Conservation (phyloP, 2,888 invertebrate species). For the Clanis bilineata region DNA sequence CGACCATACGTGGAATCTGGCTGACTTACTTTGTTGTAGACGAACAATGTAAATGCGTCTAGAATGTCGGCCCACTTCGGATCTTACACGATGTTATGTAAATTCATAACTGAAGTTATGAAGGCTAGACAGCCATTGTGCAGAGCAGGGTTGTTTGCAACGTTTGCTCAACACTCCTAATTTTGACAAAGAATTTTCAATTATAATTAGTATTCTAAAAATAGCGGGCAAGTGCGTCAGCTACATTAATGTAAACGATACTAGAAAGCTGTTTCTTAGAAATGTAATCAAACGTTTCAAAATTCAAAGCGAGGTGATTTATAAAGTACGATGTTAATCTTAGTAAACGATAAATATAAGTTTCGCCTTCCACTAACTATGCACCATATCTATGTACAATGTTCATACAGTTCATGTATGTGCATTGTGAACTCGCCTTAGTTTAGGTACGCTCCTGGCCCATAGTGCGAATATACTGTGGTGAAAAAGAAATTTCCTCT, state of each 20-base stretch:
- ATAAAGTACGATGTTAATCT: background rate
- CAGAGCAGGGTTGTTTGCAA: background rate
- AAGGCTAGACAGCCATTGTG: background rate
- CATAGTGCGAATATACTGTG: no score
- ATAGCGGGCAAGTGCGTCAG: background rate
- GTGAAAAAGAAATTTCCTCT: no score
- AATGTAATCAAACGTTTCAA: background rate
- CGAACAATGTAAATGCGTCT: slow-evolving; percentile 8
- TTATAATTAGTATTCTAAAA: background rate
- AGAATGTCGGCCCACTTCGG: background rate
- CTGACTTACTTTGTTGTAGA: background rate
- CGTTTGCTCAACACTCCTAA: background rate
- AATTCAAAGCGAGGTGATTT: background rate
- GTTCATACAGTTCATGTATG: no score
- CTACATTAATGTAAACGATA: background rate
- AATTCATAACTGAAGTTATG: slow-evolving; percentile 7
- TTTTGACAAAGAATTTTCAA: background rate
- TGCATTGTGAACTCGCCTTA: no score
- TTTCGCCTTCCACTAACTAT: background rate
- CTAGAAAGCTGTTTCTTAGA: background rate
- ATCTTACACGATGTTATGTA: slow-evolving; percentile 3
- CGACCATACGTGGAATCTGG: background rate
- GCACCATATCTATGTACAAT: no score
- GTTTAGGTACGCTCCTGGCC: no score
- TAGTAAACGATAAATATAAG: background rate